Base-by-base conservation (phyloP, 1,140 invertebrate species). In the Muscidifurax raptorellus region DNA sequence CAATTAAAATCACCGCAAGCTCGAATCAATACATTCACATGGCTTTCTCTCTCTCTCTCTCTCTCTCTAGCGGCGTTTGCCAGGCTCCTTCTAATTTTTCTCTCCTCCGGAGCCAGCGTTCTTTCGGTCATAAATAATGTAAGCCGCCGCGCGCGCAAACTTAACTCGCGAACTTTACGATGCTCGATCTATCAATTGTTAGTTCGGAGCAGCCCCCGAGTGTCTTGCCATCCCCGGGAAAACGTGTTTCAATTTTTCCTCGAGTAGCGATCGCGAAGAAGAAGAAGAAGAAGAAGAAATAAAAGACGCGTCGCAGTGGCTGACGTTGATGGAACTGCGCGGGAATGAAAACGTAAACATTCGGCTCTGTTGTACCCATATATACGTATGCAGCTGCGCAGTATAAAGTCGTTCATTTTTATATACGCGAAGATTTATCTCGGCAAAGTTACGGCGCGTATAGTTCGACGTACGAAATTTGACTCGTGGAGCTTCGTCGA, bases 231-330 rank as follows among this genome's bases (percentile, higher is more conserved):
- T 28, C 25, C 6, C 22, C 76, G 76, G 44, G 40, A 64, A 74
- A 78, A 64, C 76, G 76, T 79, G 77, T 79, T 79, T 79, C 77
- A 79, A 79, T 79, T 79, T 79, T 79, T 79, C 77, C 77, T 67
- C 28, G 28, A 27, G 40, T 67, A n/a, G 72, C 36, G 67, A n/a
- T 32, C 18, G 52, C 52, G 27, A 12, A 69, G 67, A n/a, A n/a
- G 52, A 59, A 59, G 52, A n/a, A n/a, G 52, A 59, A 59, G 18
- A n/a, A 47, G 76, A 78, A 32, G 47, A 28, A 64, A 52, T 30
- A 28, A 78, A 78, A 78, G n/a, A 5, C 59, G n/a, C 77, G 77
- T 67, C 30, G 79, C 79, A 12, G n/a, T 52, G 15, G 30, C 64
- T 52, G 79, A 81, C 79, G 67, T 52, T 81, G 79, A 81, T 81